phyloP scores from a whole-genome alignment of 1,140 invertebrate genomes.

The Brachionus angularis region DNA sequence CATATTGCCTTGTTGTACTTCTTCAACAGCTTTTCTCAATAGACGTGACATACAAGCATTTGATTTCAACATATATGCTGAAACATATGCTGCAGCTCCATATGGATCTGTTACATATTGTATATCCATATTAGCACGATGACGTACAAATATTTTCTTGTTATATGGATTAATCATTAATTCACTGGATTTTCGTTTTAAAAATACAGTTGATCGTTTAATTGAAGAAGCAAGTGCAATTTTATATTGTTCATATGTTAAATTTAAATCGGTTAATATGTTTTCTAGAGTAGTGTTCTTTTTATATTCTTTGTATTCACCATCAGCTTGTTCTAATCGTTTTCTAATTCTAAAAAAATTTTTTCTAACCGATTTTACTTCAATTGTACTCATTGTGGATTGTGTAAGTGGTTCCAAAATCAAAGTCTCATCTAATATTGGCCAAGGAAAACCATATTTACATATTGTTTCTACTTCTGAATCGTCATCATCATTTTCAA shows the following conservation, averaged over 20 bases:
- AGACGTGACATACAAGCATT: not conserved
- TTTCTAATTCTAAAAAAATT: no score
- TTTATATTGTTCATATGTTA: no score
- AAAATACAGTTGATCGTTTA: not conserved
- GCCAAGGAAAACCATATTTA: conserved; percentile 3
- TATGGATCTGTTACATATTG: not conserved
- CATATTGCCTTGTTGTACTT: not conserved
- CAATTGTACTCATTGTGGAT: no score
- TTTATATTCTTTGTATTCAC: no score
- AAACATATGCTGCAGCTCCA: not conserved
- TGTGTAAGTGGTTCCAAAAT: not conserved
- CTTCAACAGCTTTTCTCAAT: no score
- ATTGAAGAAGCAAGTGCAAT: not conserved
- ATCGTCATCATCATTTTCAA: not conserved
- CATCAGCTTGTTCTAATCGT: no score
- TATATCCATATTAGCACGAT: not conserved
- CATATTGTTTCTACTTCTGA: not conserved
- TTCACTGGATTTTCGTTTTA: not conserved
- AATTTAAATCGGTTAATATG: no score
- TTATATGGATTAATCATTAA: no score
- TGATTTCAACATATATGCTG: not conserved
- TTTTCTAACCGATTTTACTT: no score
- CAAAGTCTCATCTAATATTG: not conserved
- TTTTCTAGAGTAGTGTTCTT: no score
- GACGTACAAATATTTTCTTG: not conserved